Evolutionary conservation across 2,113 vertebrate genomes (phyloP), one percentile per base, ranked within the genome.

Genomic region (Pipa parva): DNA sequence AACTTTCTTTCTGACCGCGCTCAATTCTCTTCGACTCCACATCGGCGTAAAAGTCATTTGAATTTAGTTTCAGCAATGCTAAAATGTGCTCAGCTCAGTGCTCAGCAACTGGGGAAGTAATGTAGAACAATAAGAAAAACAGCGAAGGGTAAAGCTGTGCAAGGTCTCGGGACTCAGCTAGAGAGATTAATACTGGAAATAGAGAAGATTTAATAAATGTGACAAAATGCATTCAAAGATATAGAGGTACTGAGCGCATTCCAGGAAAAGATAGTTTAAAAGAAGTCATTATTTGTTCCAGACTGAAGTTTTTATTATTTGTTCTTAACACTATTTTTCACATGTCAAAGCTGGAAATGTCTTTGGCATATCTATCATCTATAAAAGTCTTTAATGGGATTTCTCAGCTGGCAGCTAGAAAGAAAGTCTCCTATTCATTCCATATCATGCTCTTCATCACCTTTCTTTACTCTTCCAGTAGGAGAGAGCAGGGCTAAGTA

Each of bases 191-290:
- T 67, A 28, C n/a, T n/a, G 42, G 42, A 11, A 31, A 18, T 21
- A 31, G 28, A 36, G 28, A 57, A 65, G 63, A 57, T 65, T 58
- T 58, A 58, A 48, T 49, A 58, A 66, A 66, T 57, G 52, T 48
- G 28, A 58, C 39, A 57, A 67, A 67, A 58, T 49, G 26, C 27
- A 58, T 67, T 67, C 48, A 67, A 50, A 36, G 63, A 67, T 58
- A 67, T 50, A 36, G 55, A 15, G 28, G 27, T 24, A 28, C 27
- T 3, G 42, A 25, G 22, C 8, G 12, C 7, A 54, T 15, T 18
- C 63, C 26, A 21, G 21, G 28, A 27, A 31, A 49, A 48, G 18
- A 57, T n/a, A n/a, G 63, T 48, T 46, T 24, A 11, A 45, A n/a
- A 29, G 25, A 29, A 49, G 42, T 28, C 27, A 31, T 67, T 49